Evolutionary conservation across 2,113 vertebrate genomes (phyloP).

Genomic region (Ramphastos sulfuratus): DNA sequence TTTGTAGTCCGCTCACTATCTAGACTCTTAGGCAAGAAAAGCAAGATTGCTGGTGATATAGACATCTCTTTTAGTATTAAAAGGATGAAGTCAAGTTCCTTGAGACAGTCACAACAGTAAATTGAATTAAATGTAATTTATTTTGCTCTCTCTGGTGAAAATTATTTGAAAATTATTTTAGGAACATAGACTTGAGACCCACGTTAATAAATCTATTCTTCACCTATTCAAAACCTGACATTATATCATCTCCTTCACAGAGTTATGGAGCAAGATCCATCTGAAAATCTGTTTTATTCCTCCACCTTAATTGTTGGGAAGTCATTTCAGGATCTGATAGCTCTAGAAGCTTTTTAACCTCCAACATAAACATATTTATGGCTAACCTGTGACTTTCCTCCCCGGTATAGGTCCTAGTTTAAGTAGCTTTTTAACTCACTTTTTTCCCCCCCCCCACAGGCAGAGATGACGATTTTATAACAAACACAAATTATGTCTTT

Average conservation of each 20-base stretch:
- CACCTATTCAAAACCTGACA: not conserved
- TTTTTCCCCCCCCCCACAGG: not conserved
- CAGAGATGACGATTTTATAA: not conserved
- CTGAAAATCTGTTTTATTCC: not conserved
- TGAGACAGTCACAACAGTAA: not conserved
- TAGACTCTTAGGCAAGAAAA: not conserved
- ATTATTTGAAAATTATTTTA: not conserved
- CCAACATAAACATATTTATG: not conserved
- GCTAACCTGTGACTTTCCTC: not conserved
- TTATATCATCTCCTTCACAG: conserved; percentile 3
- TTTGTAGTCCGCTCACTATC: not conserved
- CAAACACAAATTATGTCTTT: not conserved
- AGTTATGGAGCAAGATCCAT: not conserved
- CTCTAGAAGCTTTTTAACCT: not conserved
- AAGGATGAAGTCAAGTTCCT: not conserved
- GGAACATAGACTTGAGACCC: conserved; percentile 4
- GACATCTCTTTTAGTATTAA: not conserved
- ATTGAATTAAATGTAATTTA: not conserved
- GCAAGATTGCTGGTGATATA: not conserved
- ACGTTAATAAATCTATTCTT: not conserved
- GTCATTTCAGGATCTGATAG: not conserved
- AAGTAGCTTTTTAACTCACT: not conserved
- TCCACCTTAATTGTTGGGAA: not conserved
- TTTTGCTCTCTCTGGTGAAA: conserved; percentile 22
- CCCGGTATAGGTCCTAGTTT: not conserved